A percentile compares a stretch with the other conserved stretches of the same genome.
These are phyloP conservation scores for Polypedilum vanderplanki DNA, from an alignment of 1,140 invertebrate species.

Conservation along the genomic window DNA sequence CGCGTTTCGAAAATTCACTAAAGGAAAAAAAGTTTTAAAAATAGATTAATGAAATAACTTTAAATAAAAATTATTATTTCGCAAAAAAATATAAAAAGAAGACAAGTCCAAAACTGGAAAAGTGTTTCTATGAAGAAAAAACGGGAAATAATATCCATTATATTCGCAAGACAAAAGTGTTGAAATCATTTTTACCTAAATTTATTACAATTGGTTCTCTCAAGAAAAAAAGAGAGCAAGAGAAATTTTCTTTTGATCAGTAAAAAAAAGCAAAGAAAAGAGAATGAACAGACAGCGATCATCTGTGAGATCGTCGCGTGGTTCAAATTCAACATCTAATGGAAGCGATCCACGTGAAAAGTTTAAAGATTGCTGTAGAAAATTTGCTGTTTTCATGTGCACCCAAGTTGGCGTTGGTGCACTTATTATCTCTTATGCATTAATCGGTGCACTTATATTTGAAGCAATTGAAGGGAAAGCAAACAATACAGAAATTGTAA, in stretches of 20 bases:
- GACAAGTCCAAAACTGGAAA: not conserved
- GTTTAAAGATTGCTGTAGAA: slow-evolving; percentile 73
- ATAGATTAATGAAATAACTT: slow-evolving; percentile 5
- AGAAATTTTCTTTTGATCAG: too few relatives aligned
- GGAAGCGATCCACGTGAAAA: slow-evolving; percentile 61
- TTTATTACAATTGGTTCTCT: too few relatives aligned
- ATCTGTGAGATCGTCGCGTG: slow-evolving; percentile 50
- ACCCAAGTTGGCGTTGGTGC: slow-evolving; percentile 92
- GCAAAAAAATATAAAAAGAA: not conserved
- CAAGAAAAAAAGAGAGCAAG: too few relatives aligned
- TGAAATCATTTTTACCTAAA: too few relatives aligned
- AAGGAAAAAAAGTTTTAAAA: not conserved
- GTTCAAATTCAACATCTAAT: slow-evolving; percentile 56
- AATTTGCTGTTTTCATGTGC: slow-evolving; percentile 84
- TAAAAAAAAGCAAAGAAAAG: not conserved
- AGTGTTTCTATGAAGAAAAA: not conserved
- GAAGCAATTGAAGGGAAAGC: slow-evolving; percentile 72
- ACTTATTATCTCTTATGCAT: slow-evolving; percentile 88
- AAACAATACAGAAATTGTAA: slow-evolving; percentile 50
- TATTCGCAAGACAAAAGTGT: too few relatives aligned
- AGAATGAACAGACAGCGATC: slow-evolving; percentile 7
- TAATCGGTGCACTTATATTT: slow-evolving; percentile 90
- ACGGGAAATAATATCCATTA: not conserved
- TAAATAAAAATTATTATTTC: not conserved
- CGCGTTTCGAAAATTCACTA: not conserved